These are phyloP conservation scores for Clupea harengus DNA, from an alignment of 2,113 vertebrate species.

Conservation along the genomic window DNA sequence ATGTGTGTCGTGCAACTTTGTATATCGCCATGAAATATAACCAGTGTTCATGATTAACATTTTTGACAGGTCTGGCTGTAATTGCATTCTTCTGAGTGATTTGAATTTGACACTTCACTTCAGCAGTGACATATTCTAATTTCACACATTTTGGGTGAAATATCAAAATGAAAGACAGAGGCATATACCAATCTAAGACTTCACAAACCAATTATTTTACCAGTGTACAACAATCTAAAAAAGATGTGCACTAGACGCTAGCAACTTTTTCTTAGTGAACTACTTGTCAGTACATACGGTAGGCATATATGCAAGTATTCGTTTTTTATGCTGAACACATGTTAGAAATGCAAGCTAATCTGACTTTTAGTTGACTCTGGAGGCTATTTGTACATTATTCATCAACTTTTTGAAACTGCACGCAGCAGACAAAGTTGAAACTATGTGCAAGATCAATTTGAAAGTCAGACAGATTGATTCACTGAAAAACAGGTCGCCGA, in stretches of 20 bases:
- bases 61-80: conserved; percentile 59
- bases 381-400: not conserved
- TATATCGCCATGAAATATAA: conserved; percentile 54
- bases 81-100: conserved; percentile 65
- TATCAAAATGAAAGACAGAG: conserved; percentile 55
- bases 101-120: conserved; percentile 67
- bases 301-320: not conserved
- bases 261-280: not conserved
- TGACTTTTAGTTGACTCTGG: not conserved
- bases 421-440: not conserved
- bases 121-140: conserved; percentile 67
- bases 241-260: no score
- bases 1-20: conserved; percentile 43
- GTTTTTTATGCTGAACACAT: not conserved
- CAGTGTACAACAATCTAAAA: not conserved
- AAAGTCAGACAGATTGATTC: conserved; percentile 8
- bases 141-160: conserved; percentile 41
- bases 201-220: conserved; percentile 28
- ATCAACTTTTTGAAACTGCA: not conserved
- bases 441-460: not conserved
- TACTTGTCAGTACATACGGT: not conserved
- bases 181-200: conserved; percentile 19
- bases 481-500: not conserved
- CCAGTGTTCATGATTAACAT: conserved; percentile 48
- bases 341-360: not conserved